Evolutionary conservation across 2,113 vertebrate species (phyloP), one percentile per base, ranked within the genome.

Genomic region (Geococcyx californianus): DNA sequence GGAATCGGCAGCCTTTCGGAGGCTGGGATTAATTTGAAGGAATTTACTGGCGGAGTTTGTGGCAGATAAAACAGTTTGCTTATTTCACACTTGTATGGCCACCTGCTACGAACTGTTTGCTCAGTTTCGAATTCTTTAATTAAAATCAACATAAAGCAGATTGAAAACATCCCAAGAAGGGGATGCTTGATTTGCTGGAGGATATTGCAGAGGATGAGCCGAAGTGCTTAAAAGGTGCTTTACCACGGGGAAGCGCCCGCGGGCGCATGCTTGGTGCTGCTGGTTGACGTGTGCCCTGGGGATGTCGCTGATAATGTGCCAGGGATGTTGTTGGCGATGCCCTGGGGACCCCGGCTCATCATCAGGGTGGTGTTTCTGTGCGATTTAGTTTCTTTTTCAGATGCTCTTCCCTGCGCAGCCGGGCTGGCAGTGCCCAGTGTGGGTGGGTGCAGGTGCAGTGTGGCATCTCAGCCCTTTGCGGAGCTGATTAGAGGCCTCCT

Each of bases 141-240:
- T 98, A 98, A 98, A 98, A 98, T 98, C 97, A 98, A 98, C 98
- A 98, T 98, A 98, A 98, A 98, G 82, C 98, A 98, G 98, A 98
- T 98, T 98, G 98, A 98, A 98, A 98, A 98, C 98, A 98, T 98
- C 98, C 98, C 98, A 97, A 98, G 97, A 97, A 98, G 97, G 97
- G 97, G 97, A 97, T 94, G 91, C 97, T 97, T 98, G 98, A 97
- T 98, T 98, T 98, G 97, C 98, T 97, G 97, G 97, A 97, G 98
- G 98, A 98, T 97, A 98, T 97, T 98, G 96, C 84, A 60, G 97
- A 92, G 95, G 97, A 96, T 36, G 89, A 96, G 97, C 96, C 96
- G 95, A 94, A 97, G 94, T 67, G 33, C 96, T 83, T 91, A 20
- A 64, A 93, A 96, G 92, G 47, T 1, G 16, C 78, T 36, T 72